Evolutionary conservation across 2,888 invertebrate genomes (phyloP).

Genomic region (Cephus pygmeus): DNA sequence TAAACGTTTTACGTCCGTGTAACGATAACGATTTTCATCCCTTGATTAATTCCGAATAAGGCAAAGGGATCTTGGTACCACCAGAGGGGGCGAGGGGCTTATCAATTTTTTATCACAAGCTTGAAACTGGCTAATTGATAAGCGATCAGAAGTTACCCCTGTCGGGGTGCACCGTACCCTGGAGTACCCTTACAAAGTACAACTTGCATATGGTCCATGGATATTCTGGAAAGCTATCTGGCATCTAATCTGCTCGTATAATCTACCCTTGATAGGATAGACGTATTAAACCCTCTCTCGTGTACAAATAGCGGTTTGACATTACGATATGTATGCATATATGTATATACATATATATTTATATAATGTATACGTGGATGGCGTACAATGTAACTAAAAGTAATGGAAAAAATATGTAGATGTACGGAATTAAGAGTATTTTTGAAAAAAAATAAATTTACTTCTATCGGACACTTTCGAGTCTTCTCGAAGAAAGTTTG

Average conservation of each 20-base stretch:
- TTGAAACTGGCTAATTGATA: slow-evolving; percentile 2
- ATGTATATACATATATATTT: not conserved
- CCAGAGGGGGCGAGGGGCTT: not conserved
- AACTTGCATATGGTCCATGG: slow-evolving; percentile 50
- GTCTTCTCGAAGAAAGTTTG: not conserved
- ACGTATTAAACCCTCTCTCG: slow-evolving; percentile 1
- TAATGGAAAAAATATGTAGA: not conserved
- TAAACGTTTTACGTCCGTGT: not conserved
- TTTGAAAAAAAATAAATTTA: not conserved
- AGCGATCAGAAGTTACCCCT: slow-evolving; percentile 1
- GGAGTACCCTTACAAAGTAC: slow-evolving; percentile 34
- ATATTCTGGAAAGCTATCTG: slow-evolving; percentile 35
- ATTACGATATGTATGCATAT: slow-evolving; percentile 40
- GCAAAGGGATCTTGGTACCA: not conserved
- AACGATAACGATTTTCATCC: not conserved
- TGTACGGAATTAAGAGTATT: not conserved
- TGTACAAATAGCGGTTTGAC: slow-evolving; percentile 57
- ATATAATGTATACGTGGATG: not conserved
- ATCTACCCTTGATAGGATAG: slow-evolving; percentile 44
- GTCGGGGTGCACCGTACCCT: not conserved
- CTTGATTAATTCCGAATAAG: not conserved
- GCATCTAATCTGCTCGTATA: slow-evolving; percentile 46
- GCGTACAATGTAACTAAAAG: not conserved
- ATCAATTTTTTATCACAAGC: not conserved
- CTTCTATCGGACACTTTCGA: not conserved